Percentiles rank a stretch among this genome's conserved stretches.
Evolutionary conservation across 1,140 invertebrate species (phyloP).

Genomic region (Drosophila fuyamai): DNA sequence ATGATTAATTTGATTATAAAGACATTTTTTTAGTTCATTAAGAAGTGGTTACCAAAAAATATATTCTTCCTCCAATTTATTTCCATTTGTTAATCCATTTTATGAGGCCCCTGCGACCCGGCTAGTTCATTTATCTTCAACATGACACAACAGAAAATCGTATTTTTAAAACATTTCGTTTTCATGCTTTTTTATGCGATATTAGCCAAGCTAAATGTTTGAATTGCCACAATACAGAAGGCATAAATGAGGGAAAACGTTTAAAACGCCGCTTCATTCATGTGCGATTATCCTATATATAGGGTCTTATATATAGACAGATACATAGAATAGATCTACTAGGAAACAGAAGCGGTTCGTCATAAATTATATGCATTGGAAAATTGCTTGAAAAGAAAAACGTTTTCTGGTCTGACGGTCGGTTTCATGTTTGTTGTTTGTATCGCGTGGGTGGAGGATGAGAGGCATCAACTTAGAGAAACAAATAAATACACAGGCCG

Average conservation of each 20-base stretch:
- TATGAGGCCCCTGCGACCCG: conserved; percentile 14
- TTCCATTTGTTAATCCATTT: conserved; percentile 34
- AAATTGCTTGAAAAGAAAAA: conserved; percentile 62
- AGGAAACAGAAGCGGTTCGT: conserved; percentile 34
- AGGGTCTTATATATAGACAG: conserved; percentile 31
- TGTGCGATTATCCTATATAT: conserved; percentile 39
- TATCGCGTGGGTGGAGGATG: conserved; percentile 59
- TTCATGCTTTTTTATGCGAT: conserved; percentile 25
- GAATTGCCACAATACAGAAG: conserved; percentile 44
- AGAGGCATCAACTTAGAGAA: conserved; percentile 61
- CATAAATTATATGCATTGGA: conserved; percentile 73
- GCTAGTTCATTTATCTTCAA: conserved; percentile 26
- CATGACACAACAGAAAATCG: conserved; percentile 51
- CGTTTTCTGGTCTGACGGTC: conserved; percentile 31
- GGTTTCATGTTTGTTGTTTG: conserved; percentile 49
- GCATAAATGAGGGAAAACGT: conserved; percentile 45
- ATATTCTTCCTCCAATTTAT: conserved; percentile 5
- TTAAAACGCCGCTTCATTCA: conserved; percentile 62
- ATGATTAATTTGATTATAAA: too few relatives aligned
- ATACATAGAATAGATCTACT: conserved; percentile 34
- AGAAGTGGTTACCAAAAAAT: background rate
- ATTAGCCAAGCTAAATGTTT: conserved; percentile 56
- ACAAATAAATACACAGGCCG: conserved; percentile 64
- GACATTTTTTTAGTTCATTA: too few relatives aligned
- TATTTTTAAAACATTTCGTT: conserved; percentile 22